These are phyloP conservation scores for Andricus quercusramuli DNA, from an alignment of 2,888 invertebrate genomes.

Conservation along the genomic window DNA sequence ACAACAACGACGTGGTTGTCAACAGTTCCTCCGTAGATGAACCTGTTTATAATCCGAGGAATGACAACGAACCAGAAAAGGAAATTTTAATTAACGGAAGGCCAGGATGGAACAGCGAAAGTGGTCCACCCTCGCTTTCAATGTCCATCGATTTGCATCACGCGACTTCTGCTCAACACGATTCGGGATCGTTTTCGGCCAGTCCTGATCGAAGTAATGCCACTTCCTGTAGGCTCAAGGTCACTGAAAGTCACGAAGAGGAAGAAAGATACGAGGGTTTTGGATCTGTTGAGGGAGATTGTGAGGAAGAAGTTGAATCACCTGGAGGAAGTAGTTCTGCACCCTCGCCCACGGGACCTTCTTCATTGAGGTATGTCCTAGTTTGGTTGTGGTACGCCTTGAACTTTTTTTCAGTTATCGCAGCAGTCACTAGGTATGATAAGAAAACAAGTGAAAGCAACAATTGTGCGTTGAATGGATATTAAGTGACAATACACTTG, in stretches of 20 bases:
- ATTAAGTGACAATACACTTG: neutral
- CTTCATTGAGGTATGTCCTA: slow-evolving; percentile 61
- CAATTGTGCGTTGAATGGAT: neutral
- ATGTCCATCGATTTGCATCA: slow-evolving; percentile 64
- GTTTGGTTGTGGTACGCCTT: neutral
- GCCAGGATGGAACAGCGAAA: slow-evolving; percentile 60
- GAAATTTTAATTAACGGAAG: slow-evolving; percentile 29
- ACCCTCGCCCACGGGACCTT: slow-evolving; percentile 67
- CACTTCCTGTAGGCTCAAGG: slow-evolving; percentile 49
- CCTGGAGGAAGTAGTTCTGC: slow-evolving; percentile 71
- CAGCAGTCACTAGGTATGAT: neutral
- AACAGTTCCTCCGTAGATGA: slow-evolving; percentile 34
- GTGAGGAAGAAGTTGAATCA: slow-evolving; percentile 65
- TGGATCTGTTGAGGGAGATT: slow-evolving; percentile 67
- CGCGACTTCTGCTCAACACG: slow-evolving; percentile 59
- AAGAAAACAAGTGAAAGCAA: neutral
- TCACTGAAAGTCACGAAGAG: slow-evolving; percentile 59
- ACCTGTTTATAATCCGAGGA: slow-evolving; percentile 29
- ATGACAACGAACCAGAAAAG: slow-evolving; percentile 24
- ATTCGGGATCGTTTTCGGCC: slow-evolving; percentile 64
- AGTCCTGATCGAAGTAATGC: slow-evolving; percentile 58
- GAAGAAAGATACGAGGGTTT: slow-evolving; percentile 76
- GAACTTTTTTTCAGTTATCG: neutral
- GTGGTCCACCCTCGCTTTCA: slow-evolving; percentile 71
- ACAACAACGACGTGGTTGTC: slow-evolving; percentile 46